Base-by-base conservation (phyloP, 2,113 vertebrate species). In the Neoarius graeffei region DNA sequence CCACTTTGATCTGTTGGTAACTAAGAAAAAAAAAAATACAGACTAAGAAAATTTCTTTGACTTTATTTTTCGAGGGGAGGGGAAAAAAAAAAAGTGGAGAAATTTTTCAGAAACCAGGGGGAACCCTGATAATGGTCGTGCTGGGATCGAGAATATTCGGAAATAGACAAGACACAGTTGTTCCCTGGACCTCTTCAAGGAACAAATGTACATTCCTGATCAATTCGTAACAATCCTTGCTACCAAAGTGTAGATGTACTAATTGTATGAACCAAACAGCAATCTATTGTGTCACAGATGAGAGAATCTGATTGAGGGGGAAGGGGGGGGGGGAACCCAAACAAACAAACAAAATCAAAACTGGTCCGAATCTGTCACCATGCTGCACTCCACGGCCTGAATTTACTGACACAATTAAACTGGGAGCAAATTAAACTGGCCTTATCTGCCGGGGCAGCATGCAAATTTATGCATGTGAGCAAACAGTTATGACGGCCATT, bases 221-320 rank as follows among this genome's bases (percentile, higher is more conserved):
- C 85, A 86, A 89, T 91, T 74, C 62, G 74, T 79, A 84, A 85
- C 59, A 83, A 80, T 88, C 74, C 69, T 59, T 11, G 74, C 76
- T 83, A 92, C 89, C 79, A 90, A 88, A 92, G 93, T 86, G 86
- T 86, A 91, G 85, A 89, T 86, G 71, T 62, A 87, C 86, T 90
- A 91, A 90, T 89, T 87, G 85, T 88, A 91, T 73, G 76, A 59
- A 91, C 89, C 84, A 81, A 86, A 50, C 54, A 77, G 82, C 87
- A 84, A 86, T 89, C 86, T 88, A 52, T n/a, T 17, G 81, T 77
- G 86, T 89, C 88, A 87, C 81, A 88, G 86, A 79, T 81, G 88
- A 85, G 35, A 62, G 60, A 86, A 83, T 23, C 30, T 77, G 60
- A 83, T 83, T 83, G 60, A 35, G 42, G 64, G 50, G 87, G n/a